Conservation (phyloP, 1,140 invertebrate species). For the Hylaeus anthracinus region DNA sequence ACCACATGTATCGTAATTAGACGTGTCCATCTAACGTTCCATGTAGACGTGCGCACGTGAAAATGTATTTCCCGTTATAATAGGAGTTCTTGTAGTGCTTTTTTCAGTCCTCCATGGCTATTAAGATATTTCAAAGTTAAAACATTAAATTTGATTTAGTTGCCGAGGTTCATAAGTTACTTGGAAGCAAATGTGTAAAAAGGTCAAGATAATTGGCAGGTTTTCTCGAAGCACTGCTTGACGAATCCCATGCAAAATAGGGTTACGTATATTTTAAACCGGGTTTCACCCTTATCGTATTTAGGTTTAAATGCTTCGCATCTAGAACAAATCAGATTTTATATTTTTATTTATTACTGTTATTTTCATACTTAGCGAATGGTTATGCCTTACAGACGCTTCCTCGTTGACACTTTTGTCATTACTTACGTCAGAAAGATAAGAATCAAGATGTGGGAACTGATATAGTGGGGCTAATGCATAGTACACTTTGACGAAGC, state of each 20-base stretch:
- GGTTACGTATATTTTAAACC: too few relatives aligned
- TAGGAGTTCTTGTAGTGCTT: background rate
- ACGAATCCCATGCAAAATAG: too few relatives aligned
- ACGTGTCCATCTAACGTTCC: slow-evolving; percentile 4
- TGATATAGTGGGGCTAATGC: background rate
- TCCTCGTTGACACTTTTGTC: background rate
- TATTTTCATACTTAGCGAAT: background rate
- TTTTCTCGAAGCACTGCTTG: too few relatives aligned
- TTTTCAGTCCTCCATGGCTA: too few relatives aligned
- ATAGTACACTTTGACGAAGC: background rate
- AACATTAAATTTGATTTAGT: background rate
- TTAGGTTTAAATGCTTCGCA: too few relatives aligned
- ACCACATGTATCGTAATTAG: slow-evolving; percentile 24
- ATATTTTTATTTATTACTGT: background rate
- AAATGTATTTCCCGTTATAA: slow-evolving; percentile 19
- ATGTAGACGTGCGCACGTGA: background rate
- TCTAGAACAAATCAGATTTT: background rate
- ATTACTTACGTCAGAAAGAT: background rate
- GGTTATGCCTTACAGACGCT: background rate
- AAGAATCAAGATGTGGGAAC: background rate
- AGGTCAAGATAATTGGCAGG: too few relatives aligned
- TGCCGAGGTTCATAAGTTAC: background rate
- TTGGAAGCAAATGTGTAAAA: background rate
- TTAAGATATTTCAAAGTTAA: background rate
- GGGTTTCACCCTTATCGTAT: too few relatives aligned